Evolutionary conservation across 2,113 vertebrate species (phyloP).

Genomic region (Buteo buteo): DNA sequence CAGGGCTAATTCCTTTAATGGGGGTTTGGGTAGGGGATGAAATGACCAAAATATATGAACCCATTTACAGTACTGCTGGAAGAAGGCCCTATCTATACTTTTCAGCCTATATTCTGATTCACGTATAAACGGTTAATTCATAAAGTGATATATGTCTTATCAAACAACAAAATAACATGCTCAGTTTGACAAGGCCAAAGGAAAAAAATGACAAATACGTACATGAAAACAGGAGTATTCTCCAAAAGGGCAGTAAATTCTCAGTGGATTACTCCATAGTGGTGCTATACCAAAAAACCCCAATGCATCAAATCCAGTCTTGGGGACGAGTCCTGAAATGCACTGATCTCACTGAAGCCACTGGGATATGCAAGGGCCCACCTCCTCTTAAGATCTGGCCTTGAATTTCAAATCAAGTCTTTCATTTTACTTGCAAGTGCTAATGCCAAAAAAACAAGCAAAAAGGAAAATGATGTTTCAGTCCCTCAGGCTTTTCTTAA

Average conservation of each 20-base stretch:
- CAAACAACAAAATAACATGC: constrained; percentile 33
- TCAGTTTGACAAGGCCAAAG: constrained; percentile 34
- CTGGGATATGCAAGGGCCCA: neutral
- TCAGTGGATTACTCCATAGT: neutral
- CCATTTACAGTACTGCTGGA: neutral
- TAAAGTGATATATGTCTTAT: constrained; percentile 23
- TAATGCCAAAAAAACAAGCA: neutral
- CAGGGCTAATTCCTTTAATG: neutral
- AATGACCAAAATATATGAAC: neutral
- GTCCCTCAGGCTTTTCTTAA: neutral
- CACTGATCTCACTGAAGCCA: constrained; percentile 8
- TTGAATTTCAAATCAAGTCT: constrained; percentile 47
- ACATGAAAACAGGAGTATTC: neutral
- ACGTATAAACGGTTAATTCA: constrained; percentile 28
- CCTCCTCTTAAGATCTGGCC: neutral
- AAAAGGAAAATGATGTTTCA: neutral
- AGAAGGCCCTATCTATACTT: neutral
- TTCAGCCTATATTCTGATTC: neutral
- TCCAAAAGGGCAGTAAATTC: constrained; percentile 18
- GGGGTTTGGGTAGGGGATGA: neutral
- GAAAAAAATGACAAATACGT: neutral
- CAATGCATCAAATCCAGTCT: neutral
- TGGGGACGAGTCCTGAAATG: neutral
- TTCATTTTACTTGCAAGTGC: constrained; percentile 21
- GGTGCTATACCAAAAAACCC: neutral